A percentile compares a stretch with the other conserved stretches of the same genome.
Evolutionary conservation across 2,113 vertebrate species (phyloP).

Genomic region (Calyptomena viridis): DNA sequence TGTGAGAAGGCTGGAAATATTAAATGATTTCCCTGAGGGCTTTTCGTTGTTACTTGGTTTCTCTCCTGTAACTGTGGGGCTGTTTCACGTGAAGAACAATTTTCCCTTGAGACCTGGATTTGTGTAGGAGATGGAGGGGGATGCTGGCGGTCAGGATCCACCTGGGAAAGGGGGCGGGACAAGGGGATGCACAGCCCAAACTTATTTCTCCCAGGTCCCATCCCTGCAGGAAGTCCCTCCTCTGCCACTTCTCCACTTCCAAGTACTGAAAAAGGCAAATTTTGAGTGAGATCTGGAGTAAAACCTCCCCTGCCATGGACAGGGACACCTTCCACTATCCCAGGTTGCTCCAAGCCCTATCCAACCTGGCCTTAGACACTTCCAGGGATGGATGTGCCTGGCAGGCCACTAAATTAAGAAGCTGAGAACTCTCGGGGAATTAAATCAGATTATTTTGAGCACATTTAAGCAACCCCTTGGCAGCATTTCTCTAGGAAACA

Average conservation of each 20-base stretch:
- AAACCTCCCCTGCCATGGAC: too few relatives aligned
- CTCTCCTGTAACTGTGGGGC: slow-evolving; percentile 47
- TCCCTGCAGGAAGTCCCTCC: neutral
- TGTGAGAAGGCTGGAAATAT: slow-evolving; percentile 65
- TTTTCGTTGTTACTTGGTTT: slow-evolving; percentile 48
- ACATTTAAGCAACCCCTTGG: neutral
- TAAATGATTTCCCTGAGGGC: slow-evolving; percentile 67
- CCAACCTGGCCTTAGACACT: neutral
- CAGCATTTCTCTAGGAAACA: neutral
- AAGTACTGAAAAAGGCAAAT: neutral
- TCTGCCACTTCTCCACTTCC: rapidly evolving
- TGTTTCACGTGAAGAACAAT: slow-evolving; percentile 38
- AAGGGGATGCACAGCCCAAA: neutral
- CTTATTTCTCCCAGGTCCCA: neutral
- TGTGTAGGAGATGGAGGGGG: slow-evolving; percentile 10
- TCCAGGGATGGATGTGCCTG: neutral
- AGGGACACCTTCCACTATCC: too few relatives aligned
- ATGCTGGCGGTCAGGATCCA: neutral
- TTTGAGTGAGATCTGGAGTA: neutral
- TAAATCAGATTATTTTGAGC: neutral
- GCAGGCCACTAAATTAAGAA: neutral
- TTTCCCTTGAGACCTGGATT: neutral
- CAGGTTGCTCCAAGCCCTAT: too few relatives aligned
- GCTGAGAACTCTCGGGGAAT: neutral
- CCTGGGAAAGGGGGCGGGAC: neutral